These are phyloP conservation scores for Scytalopus superciliaris DNA, from an alignment of 2,113 vertebrate genomes.

Conservation along the genomic window DNA sequence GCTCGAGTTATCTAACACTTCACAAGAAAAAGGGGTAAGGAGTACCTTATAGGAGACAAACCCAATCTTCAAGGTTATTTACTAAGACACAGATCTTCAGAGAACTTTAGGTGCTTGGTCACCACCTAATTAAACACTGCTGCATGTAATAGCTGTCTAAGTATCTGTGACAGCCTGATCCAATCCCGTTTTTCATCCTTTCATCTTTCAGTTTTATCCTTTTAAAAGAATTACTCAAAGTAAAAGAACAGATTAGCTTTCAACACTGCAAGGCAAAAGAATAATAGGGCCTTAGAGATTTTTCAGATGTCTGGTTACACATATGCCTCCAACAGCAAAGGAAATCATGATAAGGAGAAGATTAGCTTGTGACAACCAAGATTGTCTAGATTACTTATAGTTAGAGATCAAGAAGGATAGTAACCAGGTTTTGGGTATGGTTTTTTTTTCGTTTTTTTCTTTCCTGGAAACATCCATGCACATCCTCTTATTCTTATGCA, in stretches of 20 bases:
- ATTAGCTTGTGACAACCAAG: neutral
- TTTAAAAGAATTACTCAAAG: constrained; percentile 27
- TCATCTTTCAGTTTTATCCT: constrained; percentile 20
- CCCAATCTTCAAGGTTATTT: neutral
- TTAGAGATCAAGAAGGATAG: neutral
- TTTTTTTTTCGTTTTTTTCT: neutral
- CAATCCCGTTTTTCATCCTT: neutral
- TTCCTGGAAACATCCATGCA: neutral
- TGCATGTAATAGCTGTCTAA: neutral
- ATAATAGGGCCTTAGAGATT: constrained; percentile 1
- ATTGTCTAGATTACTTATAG: neutral
- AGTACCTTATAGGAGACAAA: neutral
- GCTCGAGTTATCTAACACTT: neutral
- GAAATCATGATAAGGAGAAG: neutral
- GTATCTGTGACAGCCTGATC: neutral
- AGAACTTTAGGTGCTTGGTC: neutral
- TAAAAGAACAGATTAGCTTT: constrained; percentile 31
- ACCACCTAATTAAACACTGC: neutral
- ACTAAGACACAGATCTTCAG: neutral
- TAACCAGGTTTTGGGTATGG: neutral
- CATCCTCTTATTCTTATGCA: neutral
- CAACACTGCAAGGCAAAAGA: neutral
- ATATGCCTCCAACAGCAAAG: neutral
- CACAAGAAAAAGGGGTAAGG: neutral
- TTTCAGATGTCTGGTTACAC: constrained; percentile 3